Percentiles rank a stretch among this genome's conserved stretches.
Evolutionary conservation across 2,113 vertebrate genomes (phyloP).

Genomic region (Sapajus apella): DNA sequence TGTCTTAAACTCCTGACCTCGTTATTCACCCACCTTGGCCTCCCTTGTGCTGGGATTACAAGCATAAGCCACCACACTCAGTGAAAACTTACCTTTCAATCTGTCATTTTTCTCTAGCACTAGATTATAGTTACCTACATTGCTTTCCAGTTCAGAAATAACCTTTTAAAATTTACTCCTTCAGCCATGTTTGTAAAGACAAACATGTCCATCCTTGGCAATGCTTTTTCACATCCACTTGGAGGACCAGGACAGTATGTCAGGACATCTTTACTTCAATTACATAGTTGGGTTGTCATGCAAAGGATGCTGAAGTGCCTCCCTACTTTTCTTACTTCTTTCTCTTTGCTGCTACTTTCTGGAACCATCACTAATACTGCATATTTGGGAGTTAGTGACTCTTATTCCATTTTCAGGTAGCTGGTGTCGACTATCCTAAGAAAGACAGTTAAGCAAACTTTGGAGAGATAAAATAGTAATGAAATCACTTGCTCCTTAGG

Average conservation of each 20-base stretch:
- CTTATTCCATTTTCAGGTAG: neutral
- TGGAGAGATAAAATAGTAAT: neutral
- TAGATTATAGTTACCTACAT: neutral
- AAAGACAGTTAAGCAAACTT: neutral
- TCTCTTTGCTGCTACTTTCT: neutral
- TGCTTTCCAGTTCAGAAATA: slow-evolving; percentile 11
- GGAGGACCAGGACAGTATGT: neutral
- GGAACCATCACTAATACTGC: neutral
- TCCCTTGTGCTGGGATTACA: too few relatives aligned
- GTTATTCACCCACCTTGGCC: too few relatives aligned
- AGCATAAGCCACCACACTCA: too few relatives aligned
- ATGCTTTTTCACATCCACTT: neutral
- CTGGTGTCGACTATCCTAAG: neutral
- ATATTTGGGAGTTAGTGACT: neutral
- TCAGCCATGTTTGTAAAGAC: neutral
- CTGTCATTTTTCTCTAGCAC: neutral
- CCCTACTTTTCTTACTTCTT: neutral
- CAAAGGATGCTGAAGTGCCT: neutral
- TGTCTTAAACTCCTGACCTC: too few relatives aligned
- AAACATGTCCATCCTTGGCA: neutral
- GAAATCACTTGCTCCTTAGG: neutral
- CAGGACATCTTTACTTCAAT: neutral
- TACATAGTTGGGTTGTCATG: neutral
- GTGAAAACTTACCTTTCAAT: neutral
- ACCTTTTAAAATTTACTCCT: neutral